Evolutionary conservation across 37 sponge, comb jelly and placozoan species (phyloP).

Genomic region (Lycopodina hypogea): DNA sequence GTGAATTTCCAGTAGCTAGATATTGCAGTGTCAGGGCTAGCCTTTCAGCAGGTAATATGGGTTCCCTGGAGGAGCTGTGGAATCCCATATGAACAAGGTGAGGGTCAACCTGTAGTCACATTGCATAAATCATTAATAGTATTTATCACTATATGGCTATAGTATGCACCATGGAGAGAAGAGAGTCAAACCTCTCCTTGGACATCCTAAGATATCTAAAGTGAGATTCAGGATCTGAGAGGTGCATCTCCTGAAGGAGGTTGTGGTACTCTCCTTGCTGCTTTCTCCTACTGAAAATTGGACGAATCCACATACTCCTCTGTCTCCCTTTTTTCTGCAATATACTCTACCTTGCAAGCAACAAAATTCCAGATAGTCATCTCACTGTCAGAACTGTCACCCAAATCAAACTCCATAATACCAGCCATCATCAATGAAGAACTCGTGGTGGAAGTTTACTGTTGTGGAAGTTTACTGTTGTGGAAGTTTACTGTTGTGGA

Average conservation of each 20-base stretch:
- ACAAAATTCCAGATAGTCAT: too few relatives aligned
- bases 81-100: background rate
- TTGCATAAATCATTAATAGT: background rate
- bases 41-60: conserved; percentile 41
- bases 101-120: background rate
- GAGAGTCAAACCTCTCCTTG: conserved; percentile 28
- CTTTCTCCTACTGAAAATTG: conserved; percentile 9
- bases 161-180: conserved; percentile 18
- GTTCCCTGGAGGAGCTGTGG: conserved; percentile 1
- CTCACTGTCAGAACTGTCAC: too few relatives aligned
- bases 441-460: too few relatives aligned
- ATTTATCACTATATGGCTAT: background rate
- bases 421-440: too few relatives aligned
- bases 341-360: background rate
- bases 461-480: too few relatives aligned
- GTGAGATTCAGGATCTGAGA: conserved; percentile 11
- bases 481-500: too few relatives aligned
- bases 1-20: conserved; percentile 41
- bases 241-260: conserved; percentile 34
- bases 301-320: conserved; percentile 33
- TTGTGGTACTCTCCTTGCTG: conserved; percentile 40
- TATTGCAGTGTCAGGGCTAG: conserved; percentile 38
- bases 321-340: background rate
- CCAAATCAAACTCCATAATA: too few relatives aligned
- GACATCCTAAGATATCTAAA: conserved; percentile 35